These are phyloP conservation scores for Dolichomitus sp. DNA, from an alignment of 2,888 invertebrate genomes.

Conservation along the genomic window DNA sequence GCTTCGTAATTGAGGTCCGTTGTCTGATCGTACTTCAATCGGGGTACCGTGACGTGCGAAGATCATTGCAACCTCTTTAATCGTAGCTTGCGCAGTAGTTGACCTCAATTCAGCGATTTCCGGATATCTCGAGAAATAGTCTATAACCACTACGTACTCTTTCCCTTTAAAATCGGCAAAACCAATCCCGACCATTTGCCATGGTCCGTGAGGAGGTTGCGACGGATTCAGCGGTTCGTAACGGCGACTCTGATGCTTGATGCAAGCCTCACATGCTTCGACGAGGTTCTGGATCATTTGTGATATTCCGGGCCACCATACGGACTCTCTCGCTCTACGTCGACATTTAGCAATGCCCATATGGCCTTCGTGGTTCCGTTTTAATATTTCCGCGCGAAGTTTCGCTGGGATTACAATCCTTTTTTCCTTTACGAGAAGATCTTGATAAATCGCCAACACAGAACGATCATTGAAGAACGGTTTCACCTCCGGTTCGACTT, in stretches of 20 bases:
- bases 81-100: conserved; percentile 60
- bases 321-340: conserved; percentile 62
- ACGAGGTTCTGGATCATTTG: conserved; percentile 65
- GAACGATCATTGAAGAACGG: conserved; percentile 39
- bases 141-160: conserved; percentile 58
- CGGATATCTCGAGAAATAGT: conserved; percentile 69
- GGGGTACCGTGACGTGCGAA: conserved; percentile 72
- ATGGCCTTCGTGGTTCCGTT: conserved; percentile 77
- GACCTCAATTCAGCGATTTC: conserved; percentile 50
- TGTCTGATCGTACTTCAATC: conserved; percentile 65
- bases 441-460: conserved; percentile 33
- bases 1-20: conserved; percentile 60
- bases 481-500: conserved; percentile 15
- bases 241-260: conserved; percentile 52
- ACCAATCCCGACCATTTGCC: conserved; percentile 65
- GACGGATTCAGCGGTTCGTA: conserved; percentile 64
- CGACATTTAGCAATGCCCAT: conserved; percentile 70
- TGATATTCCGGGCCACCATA: conserved; percentile 70
- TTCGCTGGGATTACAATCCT: conserved; percentile 66
- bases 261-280: conserved; percentile 66
- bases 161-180: conserved; percentile 56
- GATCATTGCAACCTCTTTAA: conserved; percentile 62
- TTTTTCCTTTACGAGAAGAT: conserved; percentile 65
- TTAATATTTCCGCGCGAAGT: conserved; percentile 65
- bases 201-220: conserved; percentile 51